Evolutionary conservation across 2,888 invertebrate genomes (phyloP).

Genomic region (Melanargia galathea): DNA sequence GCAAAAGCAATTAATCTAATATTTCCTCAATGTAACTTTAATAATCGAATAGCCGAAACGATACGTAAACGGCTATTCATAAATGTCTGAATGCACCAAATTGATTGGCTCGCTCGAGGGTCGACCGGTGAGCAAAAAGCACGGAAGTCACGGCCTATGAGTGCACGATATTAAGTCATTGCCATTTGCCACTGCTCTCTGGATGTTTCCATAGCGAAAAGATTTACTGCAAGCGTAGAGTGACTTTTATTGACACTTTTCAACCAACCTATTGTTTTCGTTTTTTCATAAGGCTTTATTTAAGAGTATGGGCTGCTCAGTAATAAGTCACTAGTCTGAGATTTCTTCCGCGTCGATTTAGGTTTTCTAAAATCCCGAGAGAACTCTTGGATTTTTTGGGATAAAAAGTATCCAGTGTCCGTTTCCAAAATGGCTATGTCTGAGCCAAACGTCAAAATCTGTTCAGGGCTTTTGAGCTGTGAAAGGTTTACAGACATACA

Average conservation of each 20-base stretch:
- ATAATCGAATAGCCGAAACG: background rate
- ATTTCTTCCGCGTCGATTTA: too few relatives aligned
- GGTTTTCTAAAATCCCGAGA: too few relatives aligned
- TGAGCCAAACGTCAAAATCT: too few relatives aligned
- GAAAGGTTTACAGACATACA: too few relatives aligned
- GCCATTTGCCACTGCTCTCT: slow-evolving; percentile 37
- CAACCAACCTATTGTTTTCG: background rate
- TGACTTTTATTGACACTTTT: background rate
- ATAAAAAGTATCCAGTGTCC: too few relatives aligned
- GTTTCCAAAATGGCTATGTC: too few relatives aligned
- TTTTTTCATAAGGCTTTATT: too few relatives aligned
- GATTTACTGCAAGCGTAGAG: background rate
- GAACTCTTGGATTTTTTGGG: too few relatives aligned
- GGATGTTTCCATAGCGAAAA: slow-evolving; percentile 21
- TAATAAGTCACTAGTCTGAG: too few relatives aligned
- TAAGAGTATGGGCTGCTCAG: too few relatives aligned
- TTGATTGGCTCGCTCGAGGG: slow-evolving; percentile 46
- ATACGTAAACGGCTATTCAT: background rate
- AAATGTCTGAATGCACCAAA: slow-evolving; percentile 39
- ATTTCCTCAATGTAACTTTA: background rate
- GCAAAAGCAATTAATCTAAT: background rate
- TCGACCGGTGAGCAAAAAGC: slow-evolving; percentile 48
- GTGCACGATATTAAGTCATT: slow-evolving; percentile 37
- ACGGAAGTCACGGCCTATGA: slow-evolving; percentile 55
- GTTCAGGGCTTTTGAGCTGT: too few relatives aligned